Base-by-base conservation (phyloP, 2,797 vertebrate genomes). In the Benthosema pterotum region DNA sequence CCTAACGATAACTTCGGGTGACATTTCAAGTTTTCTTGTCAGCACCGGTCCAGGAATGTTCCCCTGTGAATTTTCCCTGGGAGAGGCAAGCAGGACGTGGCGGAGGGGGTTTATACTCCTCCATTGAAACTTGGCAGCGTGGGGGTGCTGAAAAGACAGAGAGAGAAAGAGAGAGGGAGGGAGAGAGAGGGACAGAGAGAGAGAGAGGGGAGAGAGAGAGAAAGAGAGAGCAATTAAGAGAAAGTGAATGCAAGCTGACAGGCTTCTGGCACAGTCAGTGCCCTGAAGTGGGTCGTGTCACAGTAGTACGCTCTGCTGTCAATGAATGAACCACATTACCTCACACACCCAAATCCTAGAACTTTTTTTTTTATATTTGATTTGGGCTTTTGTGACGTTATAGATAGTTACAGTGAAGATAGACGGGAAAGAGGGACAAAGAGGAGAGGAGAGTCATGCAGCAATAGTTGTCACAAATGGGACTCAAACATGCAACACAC, bases 121-220 rank as follows among this genome's bases (percentile, higher is more conserved):
- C 67, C 45, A 4, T 15, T 83, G 83, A 87, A 83, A 86, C 85
- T 83, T 86, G 83, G 87, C 85, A 83, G 13, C 8, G 43, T 14
- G n/a, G 49, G 49, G 42, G 47, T 5, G 32, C 32, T 25, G 25
- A 61, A 57, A 69, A 54, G 66, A 8, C 6, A 57, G 32, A 50
- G 52, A 57, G 54, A 50, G 1, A 14, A 53, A 71, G 68, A 65
- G 75, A 65, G 56, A n/a, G 3, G 56, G 38, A 14, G 49, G 13
- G 19, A 67, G 66, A 55, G 28, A 28, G 32, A 32, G 66, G 55
- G 38, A 50, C 50, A 57, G 57, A 50, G 1, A 65, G 56, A 16
- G 3, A 58, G 25, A 57, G 38, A 14, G 48, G 25, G 56, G 38
- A 14, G 48, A 14, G 19, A 67, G 65, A 55, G 25, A 28, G 32